Percentiles rank a stretch among this genome's conserved stretches.
Conservation (phyloP, 2,888 invertebrate genomes). For the Dynastes tityus region DNA sequence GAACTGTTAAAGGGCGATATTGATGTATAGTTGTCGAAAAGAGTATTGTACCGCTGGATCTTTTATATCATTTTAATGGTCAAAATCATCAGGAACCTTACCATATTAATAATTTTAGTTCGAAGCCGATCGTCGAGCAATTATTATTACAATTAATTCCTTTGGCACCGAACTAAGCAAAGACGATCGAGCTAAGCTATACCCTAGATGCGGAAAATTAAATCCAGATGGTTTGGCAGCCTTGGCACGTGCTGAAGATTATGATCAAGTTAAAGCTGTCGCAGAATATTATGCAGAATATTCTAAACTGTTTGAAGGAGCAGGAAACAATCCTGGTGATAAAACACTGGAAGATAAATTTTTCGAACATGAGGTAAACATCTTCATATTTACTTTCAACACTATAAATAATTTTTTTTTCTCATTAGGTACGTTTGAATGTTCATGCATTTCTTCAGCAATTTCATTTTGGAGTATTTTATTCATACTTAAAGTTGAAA, state of each 20-base stretch:
- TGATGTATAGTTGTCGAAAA: no score
- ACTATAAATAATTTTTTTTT: neutral
- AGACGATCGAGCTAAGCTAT: conserved; percentile 97
- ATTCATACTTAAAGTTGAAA: conserved; percentile 98
- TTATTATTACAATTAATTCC: conserved; percentile 99
- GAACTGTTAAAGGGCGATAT: no score
- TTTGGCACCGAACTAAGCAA: conserved; percentile 99
- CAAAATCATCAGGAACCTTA: no score
- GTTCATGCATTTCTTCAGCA: conserved; percentile 98
- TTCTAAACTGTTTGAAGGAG: conserved; percentile 95
- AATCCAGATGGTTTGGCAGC: conserved; percentile 97
- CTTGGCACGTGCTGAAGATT: conserved; percentile 96
- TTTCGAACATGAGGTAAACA: conserved; percentile 95
- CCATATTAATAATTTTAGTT: conserved; percentile 77
- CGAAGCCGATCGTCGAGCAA: conserved; percentile 98
- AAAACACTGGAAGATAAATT: conserved; percentile 99
- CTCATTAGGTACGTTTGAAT: conserved; percentile 79
- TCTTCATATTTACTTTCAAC: neutral
- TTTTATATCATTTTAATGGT: no score
- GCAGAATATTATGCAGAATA: conserved; percentile 99
- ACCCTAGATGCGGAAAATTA: conserved; percentile 96
- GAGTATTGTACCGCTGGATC: no score
- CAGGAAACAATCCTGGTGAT: conserved; percentile 97
- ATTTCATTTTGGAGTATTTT: conserved; percentile 99
- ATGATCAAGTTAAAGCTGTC: conserved; percentile 98